Conservation (phyloP, 2,113 vertebrate genomes). For the Semnornis frantzii region DNA sequence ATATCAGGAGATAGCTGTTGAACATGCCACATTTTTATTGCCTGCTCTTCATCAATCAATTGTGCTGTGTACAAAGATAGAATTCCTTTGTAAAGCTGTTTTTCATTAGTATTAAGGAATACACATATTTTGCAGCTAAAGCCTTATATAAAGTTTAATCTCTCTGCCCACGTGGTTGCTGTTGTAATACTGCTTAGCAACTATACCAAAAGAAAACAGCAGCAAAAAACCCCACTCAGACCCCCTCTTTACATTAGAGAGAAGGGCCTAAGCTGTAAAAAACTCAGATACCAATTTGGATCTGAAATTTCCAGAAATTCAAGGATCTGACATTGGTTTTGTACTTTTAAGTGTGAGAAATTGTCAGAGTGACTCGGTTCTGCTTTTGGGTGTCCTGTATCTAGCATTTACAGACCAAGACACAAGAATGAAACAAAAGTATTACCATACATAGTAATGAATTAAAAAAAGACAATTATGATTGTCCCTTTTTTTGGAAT, state of each 20-base stretch:
- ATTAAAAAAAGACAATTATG: slow-evolving; percentile 4
- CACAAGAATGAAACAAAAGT: background rate
- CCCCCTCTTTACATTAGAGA: background rate
- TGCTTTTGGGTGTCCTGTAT: background rate
- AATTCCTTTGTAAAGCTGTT: background rate
- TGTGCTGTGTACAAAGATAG: background rate
- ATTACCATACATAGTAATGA: background rate
- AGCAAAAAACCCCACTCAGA: background rate
- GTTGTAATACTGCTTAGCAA: slow-evolving; percentile 44
- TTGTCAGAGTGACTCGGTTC: background rate
- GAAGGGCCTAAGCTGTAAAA: background rate
- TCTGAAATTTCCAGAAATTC: background rate
- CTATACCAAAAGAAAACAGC: background rate
- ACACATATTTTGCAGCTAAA: background rate
- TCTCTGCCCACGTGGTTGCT: background rate
- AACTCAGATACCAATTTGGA: background rate
- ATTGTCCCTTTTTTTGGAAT: background rate
- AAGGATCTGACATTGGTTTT: background rate
- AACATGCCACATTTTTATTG: background rate
- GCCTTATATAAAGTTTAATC: background rate
- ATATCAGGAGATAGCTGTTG: background rate
- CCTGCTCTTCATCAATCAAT: background rate
- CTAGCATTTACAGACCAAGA: background rate
- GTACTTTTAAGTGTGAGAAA: background rate
- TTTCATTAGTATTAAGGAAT: background rate